Percentiles rank a stretch among this genome's conserved stretches.
Conservation (phyloP, 1,140 invertebrate species). For the Physella acuta region DNA sequence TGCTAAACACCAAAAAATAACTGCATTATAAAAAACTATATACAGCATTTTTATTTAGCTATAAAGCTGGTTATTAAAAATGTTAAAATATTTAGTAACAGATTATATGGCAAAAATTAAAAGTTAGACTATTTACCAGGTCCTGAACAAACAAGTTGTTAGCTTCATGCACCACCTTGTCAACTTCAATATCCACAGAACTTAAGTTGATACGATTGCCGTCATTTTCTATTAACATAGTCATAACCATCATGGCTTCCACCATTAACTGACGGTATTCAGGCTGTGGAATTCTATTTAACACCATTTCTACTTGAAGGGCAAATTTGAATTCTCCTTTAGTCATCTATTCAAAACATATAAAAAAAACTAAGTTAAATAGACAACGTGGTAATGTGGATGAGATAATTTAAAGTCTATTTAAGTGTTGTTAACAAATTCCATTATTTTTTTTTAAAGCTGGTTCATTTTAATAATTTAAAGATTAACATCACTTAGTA, state of each 20-base stretch:
- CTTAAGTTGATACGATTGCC: constrained; percentile 75
- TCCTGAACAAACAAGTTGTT: constrained; percentile 94
- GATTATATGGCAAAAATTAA: neutral
- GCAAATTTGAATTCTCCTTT: constrained; percentile 98
- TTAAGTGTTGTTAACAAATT: too few relatives aligned
- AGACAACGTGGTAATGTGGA: too few relatives aligned
- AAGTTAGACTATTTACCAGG: constrained; percentile 69
- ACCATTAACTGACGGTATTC: constrained; percentile 98
- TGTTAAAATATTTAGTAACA: too few relatives aligned
- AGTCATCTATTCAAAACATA: too few relatives aligned
- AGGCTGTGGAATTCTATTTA: constrained; percentile 96
- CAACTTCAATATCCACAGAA: constrained; percentile 76
- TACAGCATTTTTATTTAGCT: neutral
- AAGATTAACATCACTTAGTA: too few relatives aligned
- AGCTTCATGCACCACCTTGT: constrained; percentile 89
- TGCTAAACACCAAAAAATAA: too few relatives aligned
- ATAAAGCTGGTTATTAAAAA: too few relatives aligned
- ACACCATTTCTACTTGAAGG: constrained; percentile 92
- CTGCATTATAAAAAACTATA: neutral
- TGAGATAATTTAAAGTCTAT: too few relatives aligned
- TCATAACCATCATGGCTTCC: constrained; percentile 94
- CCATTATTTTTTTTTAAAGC: too few relatives aligned
- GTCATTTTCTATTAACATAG: constrained; percentile 70
- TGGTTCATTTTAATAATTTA: too few relatives aligned
- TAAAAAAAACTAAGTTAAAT: too few relatives aligned